Base-by-base conservation (phyloP, 2,797 vertebrate species). In the Chloroceryle amazona region DNA sequence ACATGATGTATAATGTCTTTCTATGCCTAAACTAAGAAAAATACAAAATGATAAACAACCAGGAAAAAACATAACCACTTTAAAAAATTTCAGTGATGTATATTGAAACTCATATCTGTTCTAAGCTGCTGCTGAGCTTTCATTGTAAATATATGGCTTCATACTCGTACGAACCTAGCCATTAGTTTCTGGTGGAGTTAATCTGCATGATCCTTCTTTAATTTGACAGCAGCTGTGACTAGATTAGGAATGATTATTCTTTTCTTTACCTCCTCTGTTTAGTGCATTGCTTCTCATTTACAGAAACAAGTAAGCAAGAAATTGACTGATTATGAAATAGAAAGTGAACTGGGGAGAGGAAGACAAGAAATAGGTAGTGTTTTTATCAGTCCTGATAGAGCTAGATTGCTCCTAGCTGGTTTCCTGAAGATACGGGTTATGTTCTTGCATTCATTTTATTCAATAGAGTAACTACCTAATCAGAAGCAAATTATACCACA, bases 181-280 rank as follows among this genome's bases (percentile, higher is more conserved):
- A 65, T 65, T 72, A 81, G 8, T 54, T 66, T 84, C 76, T 81
- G 47, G 15, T 71, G 33, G 39, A 63, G 18, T 6, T 85, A 58
- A 87, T 70, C n/a, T 82, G 28, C 51, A 37, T 60, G 21, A 85
- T 41, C 81, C 46, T 51, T 80, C 67, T 70, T 73, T 81, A 86
- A 88, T 93, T 78, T 87, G 67, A 76, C 35, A 73, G 55, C 60
- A 87, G 39, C 55, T 92, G 78, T 86, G 93, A 49, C 51, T 68
- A 91, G 60, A 92, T 92, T 68, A 71, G 13, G 55, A 85, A 70
- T 80, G 14, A 73, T 85, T 75, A 85, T 80, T 87, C 39, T 83
- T 90, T 71, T 78, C 25, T 85, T 95, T 93, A 44, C 42, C n/a
- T 73, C 71, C 0, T 2, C 55, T 89, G 7, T 62, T 94, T 47